Conservation (phyloP, 2,888 invertebrate genomes). For the Andrena fulva region DNA sequence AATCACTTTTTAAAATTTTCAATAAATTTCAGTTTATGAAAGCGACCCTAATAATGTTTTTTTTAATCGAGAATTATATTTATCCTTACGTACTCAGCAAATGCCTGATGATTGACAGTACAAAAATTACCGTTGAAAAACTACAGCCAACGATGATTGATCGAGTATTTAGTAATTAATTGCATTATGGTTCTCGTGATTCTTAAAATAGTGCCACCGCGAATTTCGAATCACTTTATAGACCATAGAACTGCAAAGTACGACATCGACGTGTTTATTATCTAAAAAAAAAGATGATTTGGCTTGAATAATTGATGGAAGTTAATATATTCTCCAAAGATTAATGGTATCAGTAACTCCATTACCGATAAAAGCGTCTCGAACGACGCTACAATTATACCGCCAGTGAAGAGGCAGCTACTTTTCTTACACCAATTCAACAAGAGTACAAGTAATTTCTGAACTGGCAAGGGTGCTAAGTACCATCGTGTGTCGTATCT, state of each 20-base stretch:
- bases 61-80: too few relatives aligned
- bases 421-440: conserved; percentile 20
- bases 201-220: too few relatives aligned
- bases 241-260: not conserved
- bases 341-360: not conserved
- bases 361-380: not conserved
- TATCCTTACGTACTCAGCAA: too few relatives aligned
- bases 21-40: too few relatives aligned
- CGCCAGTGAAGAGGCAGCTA: not conserved
- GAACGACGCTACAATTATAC: not conserved
- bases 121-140: conserved; percentile 21
- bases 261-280: not conserved
- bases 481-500: conserved; percentile 40
- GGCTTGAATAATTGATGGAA: not conserved
- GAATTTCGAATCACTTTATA: not conserved
- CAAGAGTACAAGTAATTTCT: conserved; percentile 18
- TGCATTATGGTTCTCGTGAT: too few relatives aligned
- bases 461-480: not conserved
- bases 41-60: too few relatives aligned
- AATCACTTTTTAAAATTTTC: too few relatives aligned
- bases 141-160: too few relatives aligned
- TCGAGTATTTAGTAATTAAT: too few relatives aligned
- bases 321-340: not conserved
- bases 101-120: too few relatives aligned
- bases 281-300: not conserved